phyloP scores from a whole-genome alignment of 2,113 vertebrate genomes.

The Pteropus alecto region DNA sequence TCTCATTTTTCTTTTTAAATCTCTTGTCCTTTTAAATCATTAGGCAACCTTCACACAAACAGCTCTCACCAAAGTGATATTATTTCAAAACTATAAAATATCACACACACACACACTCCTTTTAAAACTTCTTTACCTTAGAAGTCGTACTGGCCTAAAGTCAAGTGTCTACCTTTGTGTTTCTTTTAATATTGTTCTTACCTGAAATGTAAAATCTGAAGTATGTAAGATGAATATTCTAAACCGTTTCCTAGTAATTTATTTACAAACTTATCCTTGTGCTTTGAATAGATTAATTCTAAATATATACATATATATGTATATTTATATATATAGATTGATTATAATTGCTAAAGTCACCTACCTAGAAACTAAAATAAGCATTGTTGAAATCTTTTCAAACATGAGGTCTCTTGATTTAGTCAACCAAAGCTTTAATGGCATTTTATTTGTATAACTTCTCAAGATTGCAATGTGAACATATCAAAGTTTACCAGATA shows the following conservation, averaged over 20 bases:
- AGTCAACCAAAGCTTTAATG: background rate
- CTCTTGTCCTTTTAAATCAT: background rate
- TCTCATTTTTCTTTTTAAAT: background rate
- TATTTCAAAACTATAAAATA: background rate
- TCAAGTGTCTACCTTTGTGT: background rate
- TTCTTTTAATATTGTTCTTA: background rate
- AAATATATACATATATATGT: background rate
- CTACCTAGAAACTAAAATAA: background rate
- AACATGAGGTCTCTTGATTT: background rate
- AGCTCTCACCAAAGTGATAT: background rate
- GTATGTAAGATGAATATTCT: background rate
- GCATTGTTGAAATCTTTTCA: background rate
- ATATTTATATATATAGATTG: background rate
- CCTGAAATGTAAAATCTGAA: background rate
- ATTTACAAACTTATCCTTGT: background rate
- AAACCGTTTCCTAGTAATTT: background rate
- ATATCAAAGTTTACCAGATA: background rate
- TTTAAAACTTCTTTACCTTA: background rate
- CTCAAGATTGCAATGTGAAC: background rate
- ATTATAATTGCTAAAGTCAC: background rate
- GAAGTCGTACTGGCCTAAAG: background rate
- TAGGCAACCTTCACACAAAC: background rate
- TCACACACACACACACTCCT: background rate
- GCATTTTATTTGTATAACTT: background rate
- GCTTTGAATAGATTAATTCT: background rate